Conservation (phyloP, 2,113 vertebrate genomes). For the Chauna torquata region DNA sequence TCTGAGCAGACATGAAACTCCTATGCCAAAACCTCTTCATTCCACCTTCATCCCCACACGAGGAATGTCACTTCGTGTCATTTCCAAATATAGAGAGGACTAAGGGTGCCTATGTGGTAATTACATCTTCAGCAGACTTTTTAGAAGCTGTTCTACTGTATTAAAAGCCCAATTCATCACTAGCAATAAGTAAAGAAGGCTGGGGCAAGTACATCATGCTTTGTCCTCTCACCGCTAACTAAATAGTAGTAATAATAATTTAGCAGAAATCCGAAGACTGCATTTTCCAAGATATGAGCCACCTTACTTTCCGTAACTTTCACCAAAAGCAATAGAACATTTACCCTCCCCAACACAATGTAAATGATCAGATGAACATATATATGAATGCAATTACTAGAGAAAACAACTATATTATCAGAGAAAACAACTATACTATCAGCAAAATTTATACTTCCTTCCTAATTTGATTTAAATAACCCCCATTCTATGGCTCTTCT, state of each 20-base stretch:
- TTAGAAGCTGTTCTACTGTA: not conserved
- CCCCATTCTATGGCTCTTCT: not conserved
- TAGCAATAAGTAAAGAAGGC: not conserved
- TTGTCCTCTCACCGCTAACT: not conserved
- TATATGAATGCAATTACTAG: not conserved
- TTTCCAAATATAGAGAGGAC: not conserved
- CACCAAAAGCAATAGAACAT: not conserved
- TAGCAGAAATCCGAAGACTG: not conserved
- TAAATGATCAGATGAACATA: not conserved
- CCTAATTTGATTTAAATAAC: not conserved
- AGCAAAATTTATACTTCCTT: not conserved
- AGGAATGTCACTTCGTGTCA: not conserved
- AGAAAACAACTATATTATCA: not conserved
- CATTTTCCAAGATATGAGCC: not conserved
- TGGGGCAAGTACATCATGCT: not conserved
- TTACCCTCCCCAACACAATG: not conserved
- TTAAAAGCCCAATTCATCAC: not conserved
- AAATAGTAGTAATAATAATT: not conserved
- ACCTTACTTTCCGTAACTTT: not conserved
- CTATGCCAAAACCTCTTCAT: not conserved
- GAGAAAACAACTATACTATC: not conserved
- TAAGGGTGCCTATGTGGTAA: not conserved
- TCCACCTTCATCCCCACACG: not conserved
- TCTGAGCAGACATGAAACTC: not conserved
- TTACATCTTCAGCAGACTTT: not conserved